phyloP scores from a whole-genome alignment of 2,797 vertebrate genomes.

The Microtus agrestis region DNA sequence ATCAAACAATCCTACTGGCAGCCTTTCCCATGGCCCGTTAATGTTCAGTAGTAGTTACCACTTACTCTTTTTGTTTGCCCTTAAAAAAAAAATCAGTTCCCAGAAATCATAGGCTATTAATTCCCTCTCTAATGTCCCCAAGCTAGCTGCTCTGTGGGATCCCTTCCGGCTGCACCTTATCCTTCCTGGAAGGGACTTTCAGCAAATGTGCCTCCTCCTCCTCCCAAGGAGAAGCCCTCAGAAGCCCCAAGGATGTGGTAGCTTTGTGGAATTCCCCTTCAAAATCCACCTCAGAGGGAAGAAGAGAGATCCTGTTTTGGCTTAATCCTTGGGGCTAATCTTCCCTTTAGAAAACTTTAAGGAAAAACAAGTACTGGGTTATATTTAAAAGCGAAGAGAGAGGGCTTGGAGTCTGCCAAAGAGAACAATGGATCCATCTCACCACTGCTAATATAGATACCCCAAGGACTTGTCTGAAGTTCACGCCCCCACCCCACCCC shows the following conservation, averaged over 20 bases:
- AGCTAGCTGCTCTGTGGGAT: background rate
- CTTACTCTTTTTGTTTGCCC: background rate
- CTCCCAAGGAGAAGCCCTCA: slow-evolving; percentile 58
- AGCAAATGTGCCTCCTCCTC: slow-evolving; percentile 50
- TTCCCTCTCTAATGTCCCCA: background rate
- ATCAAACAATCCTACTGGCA: accelerated
- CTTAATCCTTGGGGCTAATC: background rate
- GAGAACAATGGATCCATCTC: background rate
- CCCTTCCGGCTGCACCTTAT: slow-evolving; percentile 70
- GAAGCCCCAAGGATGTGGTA: accelerated
- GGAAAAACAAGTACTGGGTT: background rate
- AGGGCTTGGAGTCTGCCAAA: background rate
- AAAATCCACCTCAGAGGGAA: background rate
- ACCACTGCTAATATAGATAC: background rate
- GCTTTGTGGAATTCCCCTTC: slow-evolving; percentile 63
- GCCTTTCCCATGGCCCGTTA: background rate
- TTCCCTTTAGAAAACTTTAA: background rate
- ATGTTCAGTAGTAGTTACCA: accelerated
- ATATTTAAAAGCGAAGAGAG: background rate
- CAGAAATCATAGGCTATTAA: slow-evolving; percentile 47
- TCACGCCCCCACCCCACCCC: background rate
- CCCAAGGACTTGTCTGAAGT: background rate
- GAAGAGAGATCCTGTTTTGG: background rate
- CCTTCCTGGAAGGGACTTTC: slow-evolving; percentile 70
- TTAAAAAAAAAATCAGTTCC: background rate